Evolutionary conservation across 2,888 invertebrate species (phyloP).

Genomic region (Papilio protenor): DNA sequence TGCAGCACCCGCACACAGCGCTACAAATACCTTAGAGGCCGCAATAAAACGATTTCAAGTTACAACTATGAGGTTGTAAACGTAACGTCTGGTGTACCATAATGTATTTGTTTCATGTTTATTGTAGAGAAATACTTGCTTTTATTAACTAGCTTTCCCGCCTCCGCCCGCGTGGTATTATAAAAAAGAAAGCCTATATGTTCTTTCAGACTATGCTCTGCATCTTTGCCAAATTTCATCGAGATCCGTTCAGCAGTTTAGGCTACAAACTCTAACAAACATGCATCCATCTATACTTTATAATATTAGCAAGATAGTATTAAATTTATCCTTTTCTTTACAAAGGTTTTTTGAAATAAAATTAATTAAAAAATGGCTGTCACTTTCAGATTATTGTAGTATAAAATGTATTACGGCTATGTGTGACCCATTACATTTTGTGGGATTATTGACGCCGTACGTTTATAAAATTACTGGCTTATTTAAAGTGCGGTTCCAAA

Average conservation of each 20-base stretch:
- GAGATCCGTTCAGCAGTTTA: not conserved
- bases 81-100: not conserved
- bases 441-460: not conserved
- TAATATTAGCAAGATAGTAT: too few relatives aligned
- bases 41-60: constrained; percentile 24
- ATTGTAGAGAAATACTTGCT: not conserved
- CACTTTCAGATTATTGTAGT: not conserved
- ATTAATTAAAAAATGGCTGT: too few relatives aligned
- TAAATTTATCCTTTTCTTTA: not conserved
- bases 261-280: too few relatives aligned
- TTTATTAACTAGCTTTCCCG: too few relatives aligned
- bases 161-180: too few relatives aligned
- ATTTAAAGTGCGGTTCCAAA: constrained; percentile 1
- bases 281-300: too few relatives aligned
- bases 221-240: not conserved
- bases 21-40: constrained; percentile 5
- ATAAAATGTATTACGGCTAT: not conserved
- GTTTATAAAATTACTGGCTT: not conserved
- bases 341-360: not conserved
- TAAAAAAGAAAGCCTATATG: too few relatives aligned
- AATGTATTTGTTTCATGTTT: not conserved
- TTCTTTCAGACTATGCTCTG: too few relatives aligned
- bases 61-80: constrained; percentile 23
- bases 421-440: not conserved
- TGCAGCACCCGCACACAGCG: not conserved